Percentiles rank a stretch among this genome's conserved stretches.
Conservation (phyloP, 2,888 invertebrate genomes). For the Lasioglossum morio region DNA sequence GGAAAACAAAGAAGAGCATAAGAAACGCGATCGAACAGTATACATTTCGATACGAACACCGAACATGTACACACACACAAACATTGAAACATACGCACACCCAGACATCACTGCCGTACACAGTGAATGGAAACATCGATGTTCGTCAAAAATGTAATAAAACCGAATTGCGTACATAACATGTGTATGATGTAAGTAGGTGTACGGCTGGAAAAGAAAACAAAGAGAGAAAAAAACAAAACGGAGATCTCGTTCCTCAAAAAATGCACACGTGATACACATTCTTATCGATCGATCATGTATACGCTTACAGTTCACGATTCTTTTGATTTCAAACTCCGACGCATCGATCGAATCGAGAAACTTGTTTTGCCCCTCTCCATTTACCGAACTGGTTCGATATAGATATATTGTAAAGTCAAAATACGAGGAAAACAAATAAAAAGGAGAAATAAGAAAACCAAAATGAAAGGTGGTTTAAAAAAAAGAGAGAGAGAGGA, state of each 20-base stretch:
- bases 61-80: constrained; percentile 33
- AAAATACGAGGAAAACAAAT: constrained; percentile 69
- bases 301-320: constrained; percentile 41
- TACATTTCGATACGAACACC: constrained; percentile 49
- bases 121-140: constrained; percentile 21
- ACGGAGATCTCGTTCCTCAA: constrained; percentile 18
- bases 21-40: constrained; percentile 53
- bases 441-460: constrained; percentile 69
- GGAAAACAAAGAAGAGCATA: constrained; percentile 44
- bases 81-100: constrained; percentile 34
- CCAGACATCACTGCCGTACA: neutral
- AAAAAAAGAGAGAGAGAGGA: constrained; percentile 48
- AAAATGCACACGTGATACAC: constrained; percentile 43
- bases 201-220: constrained; percentile 20
- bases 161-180: constrained; percentile 8
- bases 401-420: constrained; percentile 77
- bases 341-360: constrained; percentile 26
- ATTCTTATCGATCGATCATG: constrained; percentile 66
- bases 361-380: constrained; percentile 78
- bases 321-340: constrained; percentile 46
- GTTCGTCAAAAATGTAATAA: constrained; percentile 38
- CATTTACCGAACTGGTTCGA: constrained; percentile 76
- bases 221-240: neutral
- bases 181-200: constrained; percentile 22
- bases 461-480: constrained; percentile 64